These are phyloP conservation scores for Meteorus sp. DNA, from an alignment of 1,140 invertebrate species.

Conservation along the genomic window DNA sequence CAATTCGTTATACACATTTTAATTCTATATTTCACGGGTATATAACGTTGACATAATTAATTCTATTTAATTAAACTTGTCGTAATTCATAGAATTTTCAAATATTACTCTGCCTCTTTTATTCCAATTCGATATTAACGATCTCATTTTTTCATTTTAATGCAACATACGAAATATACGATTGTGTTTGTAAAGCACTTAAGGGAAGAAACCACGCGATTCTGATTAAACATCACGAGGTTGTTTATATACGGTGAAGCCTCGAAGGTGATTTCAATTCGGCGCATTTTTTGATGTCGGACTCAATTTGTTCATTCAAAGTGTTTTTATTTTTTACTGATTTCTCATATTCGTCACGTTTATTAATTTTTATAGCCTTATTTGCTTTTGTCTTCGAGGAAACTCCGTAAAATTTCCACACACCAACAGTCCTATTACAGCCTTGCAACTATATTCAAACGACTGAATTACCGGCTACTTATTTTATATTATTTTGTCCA, in stretches of 20 bases:
- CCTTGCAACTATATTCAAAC: slow-evolving; percentile 13
- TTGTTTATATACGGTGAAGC: slow-evolving; percentile 2
- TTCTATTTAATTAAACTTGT: neutral
- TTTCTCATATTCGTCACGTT: neutral
- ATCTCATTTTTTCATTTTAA: slow-evolving; percentile 24
- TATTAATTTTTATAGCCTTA: neutral
- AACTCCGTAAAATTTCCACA: slow-evolving; percentile 17
- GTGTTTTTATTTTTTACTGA: too few species aligned
- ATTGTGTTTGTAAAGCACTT: slow-evolving; percentile 55
- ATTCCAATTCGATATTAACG: slow-evolving; percentile 8
- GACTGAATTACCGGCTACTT: neutral
- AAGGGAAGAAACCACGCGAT: slow-evolving; percentile 51
- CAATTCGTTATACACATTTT: neutral
- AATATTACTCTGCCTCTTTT: slow-evolving; percentile 8
- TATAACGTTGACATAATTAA: neutral
- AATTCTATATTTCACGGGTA: too few species aligned
- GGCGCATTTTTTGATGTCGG: too few species aligned
- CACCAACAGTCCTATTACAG: too few species aligned
- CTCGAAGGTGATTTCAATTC: neutral
- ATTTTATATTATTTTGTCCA: neutral
- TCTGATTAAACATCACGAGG: slow-evolving; percentile 37
- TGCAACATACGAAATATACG: slow-evolving; percentile 46
- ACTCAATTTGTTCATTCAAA: too few species aligned
- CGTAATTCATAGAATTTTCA: neutral
- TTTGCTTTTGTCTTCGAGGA: neutral